Evolutionary conservation across 2,797 vertebrate species (phyloP), one percentile per base, ranked within the genome.

Genomic region (Emys orbicularis): DNA sequence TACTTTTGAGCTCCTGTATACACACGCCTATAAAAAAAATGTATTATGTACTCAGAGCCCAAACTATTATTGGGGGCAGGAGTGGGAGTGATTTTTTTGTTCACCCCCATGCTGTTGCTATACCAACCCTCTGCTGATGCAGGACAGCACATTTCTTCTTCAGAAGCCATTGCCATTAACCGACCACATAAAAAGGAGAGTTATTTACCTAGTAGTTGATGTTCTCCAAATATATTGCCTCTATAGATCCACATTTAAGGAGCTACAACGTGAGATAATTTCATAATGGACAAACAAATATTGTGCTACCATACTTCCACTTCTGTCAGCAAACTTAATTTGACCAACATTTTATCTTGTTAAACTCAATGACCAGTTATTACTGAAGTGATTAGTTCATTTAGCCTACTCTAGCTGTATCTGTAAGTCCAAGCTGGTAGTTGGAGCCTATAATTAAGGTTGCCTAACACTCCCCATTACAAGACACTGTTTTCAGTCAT

Each of bases 181-280:
- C 0, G 0, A 21, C 34, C 54, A 6, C 27, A 29, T 31, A 7
- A 80, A 83, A 29, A 2, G 31, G 34, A 25, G 79, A 34, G 7
- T 52, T 86, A 59, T 0, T 44, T 6, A 91, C 77, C 23, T 1
- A 31, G 34, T 44, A 91, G 27, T 23, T 86, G 15, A 87, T 1
- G 1, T 13, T 81, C 34, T 80, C 41, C 72, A 27, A 79, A 74
- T 25, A 49, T 47, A n/a, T 44, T 81, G 72, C 5, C 3, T 84
- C 53, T 80, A 81, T 47, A 72, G 19, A 85, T 77, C 6, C 79
- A n/a, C 29, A 72, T 68, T 77, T 88, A 81, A 86, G 41, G 21
- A 88, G 81, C 8, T 84, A 7, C 79, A 44, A 93, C 56, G 11
- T 21, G 2, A 86, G 2, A 37, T 10, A 76, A 27, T 41, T 86